Evolutionary conservation across 2,888 invertebrate genomes (phyloP).

Genomic region (Phyllotreta cruciferae): DNA sequence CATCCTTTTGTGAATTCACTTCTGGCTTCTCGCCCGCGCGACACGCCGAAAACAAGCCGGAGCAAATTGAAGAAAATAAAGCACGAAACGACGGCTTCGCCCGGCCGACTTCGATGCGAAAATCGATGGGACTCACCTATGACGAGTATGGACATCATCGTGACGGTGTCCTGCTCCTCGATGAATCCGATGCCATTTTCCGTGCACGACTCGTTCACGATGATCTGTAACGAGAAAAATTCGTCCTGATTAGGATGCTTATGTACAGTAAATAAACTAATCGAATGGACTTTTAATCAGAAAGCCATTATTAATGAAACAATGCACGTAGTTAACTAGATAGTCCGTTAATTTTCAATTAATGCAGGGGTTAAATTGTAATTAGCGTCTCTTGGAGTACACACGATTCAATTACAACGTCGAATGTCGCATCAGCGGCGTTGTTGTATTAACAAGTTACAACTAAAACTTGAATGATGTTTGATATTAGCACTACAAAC

Average conservation of each 20-base stretch:
- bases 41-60: neutral
- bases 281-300: neutral
- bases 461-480: too few relatives aligned
- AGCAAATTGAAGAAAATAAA: constrained; percentile 9
- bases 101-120: neutral
- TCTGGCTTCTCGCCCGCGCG: constrained; percentile 10
- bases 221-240: constrained; percentile 59
- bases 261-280: neutral
- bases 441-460: constrained; percentile 1
- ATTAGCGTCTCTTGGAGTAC: constrained; percentile 2
- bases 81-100: neutral
- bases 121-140: constrained; percentile 69
- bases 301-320: neutral
- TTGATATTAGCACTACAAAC: too few relatives aligned
- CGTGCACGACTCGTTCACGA: constrained; percentile 64
- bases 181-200: constrained; percentile 63
- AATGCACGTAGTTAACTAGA: constrained; percentile 13
- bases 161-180: constrained; percentile 75
- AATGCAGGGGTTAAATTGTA: constrained; percentile 3
- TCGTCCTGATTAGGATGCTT: neutral
- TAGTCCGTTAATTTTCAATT: constrained; percentile 9
- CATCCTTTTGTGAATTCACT: constrained; percentile 28
- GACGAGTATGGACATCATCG: constrained; percentile 79
- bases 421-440: neutral
- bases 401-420: constrained; percentile 5